Base-by-base conservation (phyloP, 2,888 invertebrate species). In the Globia sparganii region DNA sequence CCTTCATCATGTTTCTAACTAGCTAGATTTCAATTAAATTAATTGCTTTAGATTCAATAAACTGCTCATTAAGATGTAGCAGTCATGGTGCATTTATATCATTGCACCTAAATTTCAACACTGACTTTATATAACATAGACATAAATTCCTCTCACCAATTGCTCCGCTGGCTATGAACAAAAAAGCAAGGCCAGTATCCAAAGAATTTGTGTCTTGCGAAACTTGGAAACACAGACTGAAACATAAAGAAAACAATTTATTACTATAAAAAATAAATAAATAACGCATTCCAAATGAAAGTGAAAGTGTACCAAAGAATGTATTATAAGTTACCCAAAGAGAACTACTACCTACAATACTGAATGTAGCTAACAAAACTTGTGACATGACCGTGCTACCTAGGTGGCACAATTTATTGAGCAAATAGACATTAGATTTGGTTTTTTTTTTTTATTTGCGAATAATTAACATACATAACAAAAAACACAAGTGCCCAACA, bases 121-220 rank as follows among this genome's bases (percentile, higher is more conserved):
- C 72, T 83, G 83, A 77, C 78, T 91, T 89, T 91, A 91, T 87
- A 89, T 92, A 92, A 91, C 81, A 83, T 70, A 90, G 80, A 88
- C 82, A 91, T 82, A 89, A 90, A 87, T 91, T 88, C 91, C 92
- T 91, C 96, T 96, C 91, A 96, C 96, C 96, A 91, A 96, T 92
- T 91, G 92, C 93, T 91, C 94, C 96, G 90, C 96, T 96, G 90
- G 93, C 94, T 90, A 95, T 87, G 86, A 95, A 95, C 91, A 96
- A 93, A 91, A 96, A 93, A 88, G 94, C 94, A 94, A 96, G 95
- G 92, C 96, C 94, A 91, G 92, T 93, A 83, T 94, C 94, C 88
- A 96, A 93, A 85, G 93, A 94, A 90, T 93, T 93, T 81, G 93
- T 93, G 88, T 94, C 93, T 94, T 94, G 94, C 88, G 90, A 92